Evolutionary conservation across 1,140 invertebrate species (phyloP).

Genomic region (Tetranychus cinnabarinus): DNA sequence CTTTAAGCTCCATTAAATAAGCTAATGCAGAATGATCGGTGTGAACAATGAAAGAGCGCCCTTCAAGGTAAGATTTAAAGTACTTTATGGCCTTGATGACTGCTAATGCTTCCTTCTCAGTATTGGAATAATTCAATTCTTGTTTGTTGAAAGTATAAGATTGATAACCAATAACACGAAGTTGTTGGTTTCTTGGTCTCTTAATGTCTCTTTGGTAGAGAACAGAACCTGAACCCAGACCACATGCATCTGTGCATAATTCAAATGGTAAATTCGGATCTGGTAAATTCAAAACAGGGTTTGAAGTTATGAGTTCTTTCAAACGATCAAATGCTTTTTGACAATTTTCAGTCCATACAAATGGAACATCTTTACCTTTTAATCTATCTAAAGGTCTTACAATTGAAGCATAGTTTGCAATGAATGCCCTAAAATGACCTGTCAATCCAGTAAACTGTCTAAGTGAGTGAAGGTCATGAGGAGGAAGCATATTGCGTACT

Average conservation of each 20-base stretch:
- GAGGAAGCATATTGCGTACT: too few relatives aligned
- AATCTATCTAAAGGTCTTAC: slow-evolving; percentile 5
- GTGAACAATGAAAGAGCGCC: not conserved
- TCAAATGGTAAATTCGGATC: slow-evolving; percentile 5
- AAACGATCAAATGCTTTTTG: not conserved
- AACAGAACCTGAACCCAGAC: slow-evolving; percentile 7
- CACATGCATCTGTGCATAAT: slow-evolving; percentile 11
- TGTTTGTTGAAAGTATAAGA: slow-evolving; percentile 16
- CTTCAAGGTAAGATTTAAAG: slow-evolving; percentile 14
- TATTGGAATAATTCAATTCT: slow-evolving; percentile 21
- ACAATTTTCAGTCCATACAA: not conserved
- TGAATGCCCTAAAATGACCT: slow-evolving; percentile 8
- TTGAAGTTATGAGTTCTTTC: not conserved
- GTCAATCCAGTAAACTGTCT: not conserved
- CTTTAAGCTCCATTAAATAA: not conserved
- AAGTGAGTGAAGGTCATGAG: not conserved
- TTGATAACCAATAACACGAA: slow-evolving; percentile 15
- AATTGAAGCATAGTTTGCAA: slow-evolving; percentile 16
- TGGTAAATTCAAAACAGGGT: slow-evolving; percentile 2
- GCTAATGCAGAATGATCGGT: not conserved
- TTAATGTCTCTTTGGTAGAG: slow-evolving; percentile 1
- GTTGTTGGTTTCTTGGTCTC: slow-evolving; percentile 3
- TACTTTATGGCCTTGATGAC: slow-evolving; percentile 21
- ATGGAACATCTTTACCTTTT: not conserved
- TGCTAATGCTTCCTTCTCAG: slow-evolving; percentile 21